Percentiles rank a stretch among this genome's conserved stretches.
phyloP scores from a whole-genome alignment of 2,797 vertebrate genomes.

The Ceryle rudis region DNA sequence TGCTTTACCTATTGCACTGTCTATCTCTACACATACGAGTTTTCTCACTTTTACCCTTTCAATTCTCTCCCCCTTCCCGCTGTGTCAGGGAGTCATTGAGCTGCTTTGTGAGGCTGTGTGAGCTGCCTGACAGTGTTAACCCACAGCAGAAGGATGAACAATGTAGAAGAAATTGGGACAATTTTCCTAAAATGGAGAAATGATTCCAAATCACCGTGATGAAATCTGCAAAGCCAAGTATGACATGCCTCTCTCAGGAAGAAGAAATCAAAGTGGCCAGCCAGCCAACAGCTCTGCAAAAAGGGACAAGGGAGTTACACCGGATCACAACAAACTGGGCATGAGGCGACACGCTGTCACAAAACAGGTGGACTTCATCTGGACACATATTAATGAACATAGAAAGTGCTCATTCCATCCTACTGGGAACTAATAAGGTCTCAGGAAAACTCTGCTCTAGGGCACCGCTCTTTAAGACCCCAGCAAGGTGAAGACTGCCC shows the following conservation, averaged over 20 bases:
- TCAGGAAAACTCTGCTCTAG: neutral
- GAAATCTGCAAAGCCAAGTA: neutral
- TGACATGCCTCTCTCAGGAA: neutral
- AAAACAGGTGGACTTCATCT: neutral
- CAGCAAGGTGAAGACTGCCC: neutral
- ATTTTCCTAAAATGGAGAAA: neutral
- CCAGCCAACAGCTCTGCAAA: neutral
- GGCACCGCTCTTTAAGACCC: neutral
- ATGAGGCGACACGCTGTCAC: neutral
- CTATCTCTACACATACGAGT: neutral
- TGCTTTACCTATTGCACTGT: neutral
- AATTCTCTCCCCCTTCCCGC: neutral
- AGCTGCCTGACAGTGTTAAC: neutral
- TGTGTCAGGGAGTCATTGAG: neutral
- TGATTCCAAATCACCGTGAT: neutral
- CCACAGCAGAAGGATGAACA: neutral
- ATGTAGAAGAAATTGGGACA: neutral
- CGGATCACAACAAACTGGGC: neutral
- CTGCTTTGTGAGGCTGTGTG: neutral
- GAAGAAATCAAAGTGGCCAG: neutral
- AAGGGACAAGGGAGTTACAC: neutral
- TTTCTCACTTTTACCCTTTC: neutral
- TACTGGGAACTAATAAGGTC: neutral
- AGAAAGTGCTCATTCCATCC: neutral
- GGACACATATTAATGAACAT: neutral